Conservation (phyloP, 1,140 invertebrate genomes). For the Zaprionus davidi region DNA sequence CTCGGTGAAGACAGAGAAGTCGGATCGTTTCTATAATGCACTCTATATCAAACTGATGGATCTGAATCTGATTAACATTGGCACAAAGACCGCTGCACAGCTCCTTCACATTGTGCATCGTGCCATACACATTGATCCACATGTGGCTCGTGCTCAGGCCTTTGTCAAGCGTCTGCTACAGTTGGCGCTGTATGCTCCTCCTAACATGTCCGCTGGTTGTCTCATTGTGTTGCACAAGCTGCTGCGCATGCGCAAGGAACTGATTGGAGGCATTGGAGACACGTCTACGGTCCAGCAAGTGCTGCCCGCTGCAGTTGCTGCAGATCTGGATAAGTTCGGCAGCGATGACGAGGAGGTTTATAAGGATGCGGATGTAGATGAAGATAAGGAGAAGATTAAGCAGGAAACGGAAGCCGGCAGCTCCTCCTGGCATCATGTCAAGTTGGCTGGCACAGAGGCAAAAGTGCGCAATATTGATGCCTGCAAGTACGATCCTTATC, state of each 20-base stretch:
- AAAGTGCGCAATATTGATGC: constrained; percentile 69
- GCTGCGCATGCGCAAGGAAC: constrained; percentile 70
- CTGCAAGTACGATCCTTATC: constrained; percentile 88
- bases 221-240: constrained; percentile 81
- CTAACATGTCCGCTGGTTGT: constrained; percentile 74
- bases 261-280: constrained; percentile 50
- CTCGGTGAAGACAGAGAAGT: constrained; percentile 85
- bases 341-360: constrained; percentile 86
- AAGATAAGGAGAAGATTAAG: neutral
- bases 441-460: constrained; percentile 29
- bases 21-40: constrained; percentile 92
- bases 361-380: constrained; percentile 84
- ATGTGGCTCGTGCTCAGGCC: constrained; percentile 89
- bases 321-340: constrained; percentile 81
- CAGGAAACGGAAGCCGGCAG: constrained; percentile 29
- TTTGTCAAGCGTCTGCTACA: constrained; percentile 97
- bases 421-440: constrained; percentile 75
- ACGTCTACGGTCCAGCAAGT: constrained; percentile 12
- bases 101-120: constrained; percentile 95
- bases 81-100: constrained; percentile 91
- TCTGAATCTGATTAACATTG: constrained; percentile 87
- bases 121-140: constrained; percentile 92
- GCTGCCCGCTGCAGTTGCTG: constrained; percentile 18
- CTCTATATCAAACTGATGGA: constrained; percentile 95
- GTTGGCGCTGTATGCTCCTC: constrained; percentile 85